Evolutionary conservation across 2,888 invertebrate species (phyloP), one percentile per base, ranked within the genome.

Genomic region (Entomobrya multifasciata): DNA sequence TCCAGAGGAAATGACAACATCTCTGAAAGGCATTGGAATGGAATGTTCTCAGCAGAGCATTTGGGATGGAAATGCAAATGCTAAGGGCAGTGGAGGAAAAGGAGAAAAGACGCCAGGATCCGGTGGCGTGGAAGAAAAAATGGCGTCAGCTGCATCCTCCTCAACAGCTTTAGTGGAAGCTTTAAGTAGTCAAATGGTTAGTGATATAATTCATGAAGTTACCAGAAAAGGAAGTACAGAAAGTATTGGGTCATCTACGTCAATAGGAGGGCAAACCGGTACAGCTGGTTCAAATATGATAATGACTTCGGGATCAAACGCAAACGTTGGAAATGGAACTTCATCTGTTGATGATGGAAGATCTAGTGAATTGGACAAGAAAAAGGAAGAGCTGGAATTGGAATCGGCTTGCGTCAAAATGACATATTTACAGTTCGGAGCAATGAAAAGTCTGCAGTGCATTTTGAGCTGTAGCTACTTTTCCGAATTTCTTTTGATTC

Each of bases 401-500:
- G 91, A 91, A 47, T 85, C 86, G 65, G 86, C 89, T 1, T 89
- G 81, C 27, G 65, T 90, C 3, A 90, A 90, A 87, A 91, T 94
- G 86, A 93, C 94, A 0, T 93, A 93, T 88, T 90, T 95, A 44
- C 94, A 94, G 91, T 93, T 94, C 88, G 93, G 94, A 2, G 94
- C 95, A 1, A 92, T 95, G 87, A 94, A 95, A 91, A 92, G 94
- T 3, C 92, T 95, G 17, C 93, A 93, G 79, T 92, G 93, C 3
- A 92, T 95, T 41, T 91, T 95, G 27, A 93, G 93, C 52, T 93
- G 94, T 76, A 93, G 93, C 47, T 93, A 93, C 77, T 94, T 94
- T 91, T 93, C 94, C 0, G 94, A 95, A 91, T 92, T 94, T 90
- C 92, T 94, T 82, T 92, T 94, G 10, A 93, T 94, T 8, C 93